Base-by-base conservation (phyloP, 2,113 vertebrate genomes). In the Boleophthalmus pectinirostris region DNA sequence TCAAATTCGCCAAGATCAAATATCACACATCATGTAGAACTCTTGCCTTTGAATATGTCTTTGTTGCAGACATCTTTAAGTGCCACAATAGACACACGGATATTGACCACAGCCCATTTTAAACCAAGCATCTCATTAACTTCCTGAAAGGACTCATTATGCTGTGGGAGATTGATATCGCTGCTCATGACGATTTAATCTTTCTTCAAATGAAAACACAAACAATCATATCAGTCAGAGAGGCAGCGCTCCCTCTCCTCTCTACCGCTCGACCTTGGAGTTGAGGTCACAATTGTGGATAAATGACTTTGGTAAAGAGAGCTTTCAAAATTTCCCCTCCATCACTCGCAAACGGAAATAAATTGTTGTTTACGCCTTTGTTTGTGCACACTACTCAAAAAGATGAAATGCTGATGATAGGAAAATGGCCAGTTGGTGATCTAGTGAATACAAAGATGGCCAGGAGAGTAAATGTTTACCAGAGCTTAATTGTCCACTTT, bases 401-500 rank as follows among this genome's bases (percentile, higher is more conserved):
- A 72, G 51, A 49, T 25, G 25, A 47, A 23, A 69, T 45, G 16
- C 21, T 74, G 57, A 25, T 51, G 21, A 51, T 20, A 20, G 3
- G 46, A 66, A 73, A 23, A 64, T 18, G 9, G 25, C 21, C 24
- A 66, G 61, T 13, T n/a, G 67, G 21, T 67, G 68, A 38, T 53
- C 56, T 15, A 61, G 23, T 73, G 63, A 69, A 54, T 24, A 2
- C 25, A 21, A 3, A 57, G 12, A 69, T 35, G 51, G 70, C 60
- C 70, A 61, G 74, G 61, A 54, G 73, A 82, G 89, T 80, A 61
- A 73, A 71, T 79, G 74, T 82, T 83, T 81, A 49, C 65, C 46
- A 7, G 45, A 63, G 65, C 68, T 82, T 87, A 83, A 90, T 91
- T 93, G 89, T 86, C 87, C 61, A 84, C 49, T 80, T 70, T 66